A percentile compares a stretch with the other conserved stretches of the same genome.
phyloP scores from a whole-genome alignment of 2,113 vertebrate species.

The Butastur rufipennis region DNA sequence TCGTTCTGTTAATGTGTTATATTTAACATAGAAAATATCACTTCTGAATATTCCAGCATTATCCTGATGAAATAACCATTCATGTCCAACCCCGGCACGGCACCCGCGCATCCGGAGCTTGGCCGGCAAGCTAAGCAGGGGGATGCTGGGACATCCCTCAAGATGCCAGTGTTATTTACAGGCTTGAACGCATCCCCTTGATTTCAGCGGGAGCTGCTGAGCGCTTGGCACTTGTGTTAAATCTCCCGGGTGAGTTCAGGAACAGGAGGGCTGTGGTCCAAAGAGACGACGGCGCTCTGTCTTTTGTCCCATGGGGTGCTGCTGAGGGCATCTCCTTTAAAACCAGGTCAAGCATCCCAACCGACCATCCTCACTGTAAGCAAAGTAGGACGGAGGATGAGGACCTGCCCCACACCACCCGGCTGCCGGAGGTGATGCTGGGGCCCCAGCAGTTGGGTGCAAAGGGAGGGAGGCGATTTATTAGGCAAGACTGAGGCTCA shows the following conservation, averaged over 20 bases:
- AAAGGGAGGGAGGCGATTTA: background rate
- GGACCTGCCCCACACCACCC: accelerated
- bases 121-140: accelerated
- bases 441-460: too few relatives aligned
- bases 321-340: background rate
- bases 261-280: background rate
- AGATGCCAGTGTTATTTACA: accelerated
- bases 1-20: accelerated
- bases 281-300: accelerated
- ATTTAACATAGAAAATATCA: background rate
- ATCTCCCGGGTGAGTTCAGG: background rate
- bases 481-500: background rate
- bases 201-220: background rate
- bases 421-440: accelerated
- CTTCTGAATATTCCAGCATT: accelerated
- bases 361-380: accelerated
- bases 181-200: background rate
- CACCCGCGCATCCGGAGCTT: background rate
- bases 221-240: background rate
- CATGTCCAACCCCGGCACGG: accelerated
- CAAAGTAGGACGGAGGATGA: background rate
- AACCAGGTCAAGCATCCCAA: background rate
- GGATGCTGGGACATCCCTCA: background rate
- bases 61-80: accelerated
- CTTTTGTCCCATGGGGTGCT: background rate